Base-by-base conservation (phyloP, 1,140 invertebrate genomes). In the Sinella curviseta region DNA sequence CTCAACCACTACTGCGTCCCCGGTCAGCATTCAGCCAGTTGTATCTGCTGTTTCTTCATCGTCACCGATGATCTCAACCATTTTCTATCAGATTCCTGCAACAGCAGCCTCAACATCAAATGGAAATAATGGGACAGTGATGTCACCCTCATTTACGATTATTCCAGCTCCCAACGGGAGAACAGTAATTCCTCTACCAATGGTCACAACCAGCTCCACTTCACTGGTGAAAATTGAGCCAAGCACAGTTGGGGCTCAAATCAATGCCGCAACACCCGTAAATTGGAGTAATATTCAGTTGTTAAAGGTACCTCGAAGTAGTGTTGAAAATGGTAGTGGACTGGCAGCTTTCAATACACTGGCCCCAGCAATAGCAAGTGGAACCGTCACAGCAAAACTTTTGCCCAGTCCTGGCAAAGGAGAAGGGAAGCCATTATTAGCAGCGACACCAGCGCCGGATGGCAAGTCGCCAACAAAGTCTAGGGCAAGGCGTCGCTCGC, bases 381-480 rank as follows among this genome's bases (percentile, higher is more conserved):
- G 8, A 8, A 48, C 20, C 39, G 24, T 4, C 24, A 26, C 57
- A 26, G 24, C 12, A 3, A 60, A 12, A n/a, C 24, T 60, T 12
- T 70, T 70, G 31, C 65, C 65, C 12, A 31, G 65, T n/a, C 65
- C 65, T 12, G 31, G 65, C 28, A 70, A 70, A 70, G 65, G 28
- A 70, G 65, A 30, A 14, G 57, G 24, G 3, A n/a, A 8, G 24
- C 30, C 30, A n/a, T 70, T 30, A 33, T 70, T 33, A 24, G 8
- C 31, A 14, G 26, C n/a, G n/a, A 30, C 65, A 31, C 3, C 26
- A 12, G 12, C 57, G 24, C 57, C 65, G 31, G 65, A 70, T 70
- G 65, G 65, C 65, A 70, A 70, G n/a, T 30, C 65, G 65, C 65
- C 65, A 70, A 70, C 65, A 70, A 70, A 70, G 65, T 70, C 65